Percentiles rank a stretch among this genome's conserved stretches.
phyloP scores from a whole-genome alignment of 2,888 invertebrate species.

The Drosophila stalkeri region DNA sequence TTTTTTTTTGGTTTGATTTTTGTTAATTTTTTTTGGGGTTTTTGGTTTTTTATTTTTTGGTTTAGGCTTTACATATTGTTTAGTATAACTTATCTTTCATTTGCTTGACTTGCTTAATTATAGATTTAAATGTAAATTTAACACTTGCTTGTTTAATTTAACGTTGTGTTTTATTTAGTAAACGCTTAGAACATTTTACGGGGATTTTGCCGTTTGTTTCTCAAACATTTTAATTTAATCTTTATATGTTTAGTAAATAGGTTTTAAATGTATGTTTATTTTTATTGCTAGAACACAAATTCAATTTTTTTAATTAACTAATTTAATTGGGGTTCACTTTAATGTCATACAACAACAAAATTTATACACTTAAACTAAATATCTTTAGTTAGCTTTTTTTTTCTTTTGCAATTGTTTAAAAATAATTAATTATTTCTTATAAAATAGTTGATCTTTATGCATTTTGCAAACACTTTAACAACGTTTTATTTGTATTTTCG shows the following conservation, averaged over 20 bases:
- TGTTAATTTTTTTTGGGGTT: not conserved
- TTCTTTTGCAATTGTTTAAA: conserved; percentile 74
- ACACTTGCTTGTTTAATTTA: conserved; percentile 77
- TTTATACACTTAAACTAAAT: conserved; percentile 79
- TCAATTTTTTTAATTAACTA: conserved; percentile 70
- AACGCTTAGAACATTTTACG: conserved; percentile 75
- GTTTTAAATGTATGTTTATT: conserved; percentile 59
- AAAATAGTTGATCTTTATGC: conserved; percentile 74
- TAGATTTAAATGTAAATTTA: conserved; percentile 79
- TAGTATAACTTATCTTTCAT: conserved; percentile 52
- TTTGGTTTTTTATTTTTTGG: conserved; percentile 21
- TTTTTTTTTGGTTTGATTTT: conserved; percentile 1
- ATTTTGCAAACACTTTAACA: conserved; percentile 77
- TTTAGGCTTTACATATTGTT: conserved; percentile 63
- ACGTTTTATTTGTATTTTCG: conserved; percentile 64
- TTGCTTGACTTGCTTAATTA: conserved; percentile 66
- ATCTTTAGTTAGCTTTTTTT: conserved; percentile 25
- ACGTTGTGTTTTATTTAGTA: conserved; percentile 72
- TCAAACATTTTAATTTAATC: conserved; percentile 63
- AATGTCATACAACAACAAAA: conserved; percentile 81
- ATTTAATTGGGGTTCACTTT: conserved; percentile 73
- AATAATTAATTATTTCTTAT: conserved; percentile 70
- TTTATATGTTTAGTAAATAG: conserved; percentile 57
- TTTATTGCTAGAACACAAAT: conserved; percentile 81
- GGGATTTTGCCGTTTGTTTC: conserved; percentile 58